Percentiles rank a stretch among this genome's conserved stretches.
phyloP scores from a whole-genome alignment of 2,797 vertebrate genomes.

The Pseudotriccus pelzelni region DNA sequence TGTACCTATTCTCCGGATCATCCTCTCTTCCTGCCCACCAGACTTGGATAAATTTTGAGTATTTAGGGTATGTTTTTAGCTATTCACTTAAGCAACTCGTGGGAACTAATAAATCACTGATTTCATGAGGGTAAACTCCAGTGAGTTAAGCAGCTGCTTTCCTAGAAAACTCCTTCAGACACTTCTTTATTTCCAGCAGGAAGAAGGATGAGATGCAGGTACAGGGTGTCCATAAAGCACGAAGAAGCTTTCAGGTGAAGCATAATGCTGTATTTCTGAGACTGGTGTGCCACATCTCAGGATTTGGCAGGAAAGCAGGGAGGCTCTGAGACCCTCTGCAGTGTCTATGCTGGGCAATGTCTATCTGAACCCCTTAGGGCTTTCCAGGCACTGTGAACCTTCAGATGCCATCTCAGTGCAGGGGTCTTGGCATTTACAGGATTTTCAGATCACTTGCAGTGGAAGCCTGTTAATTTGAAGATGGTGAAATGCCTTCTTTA shows the following conservation, averaged over 20 bases:
- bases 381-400: not conserved
- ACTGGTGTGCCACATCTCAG: accelerated
- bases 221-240: not conserved
- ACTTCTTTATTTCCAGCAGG: not conserved
- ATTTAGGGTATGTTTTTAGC: not conserved
- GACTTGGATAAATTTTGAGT: not conserved
- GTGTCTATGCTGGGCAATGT: not conserved
- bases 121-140: not conserved
- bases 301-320: not conserved
- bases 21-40: not conserved
- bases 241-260: not conserved
- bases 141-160: not conserved
- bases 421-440: not conserved
- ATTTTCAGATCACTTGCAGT: not conserved
- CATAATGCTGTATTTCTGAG: accelerated
- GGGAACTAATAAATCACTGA: not conserved
- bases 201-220: not conserved
- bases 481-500: not conserved
- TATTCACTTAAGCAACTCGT: not conserved
- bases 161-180: not conserved
- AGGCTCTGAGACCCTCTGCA: not conserved
- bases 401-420: not conserved
- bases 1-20: not conserved
- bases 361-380: not conserved
- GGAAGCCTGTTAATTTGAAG: not conserved